Conservation (phyloP, 2,888 invertebrate species). For the Eurois occulta region DNA sequence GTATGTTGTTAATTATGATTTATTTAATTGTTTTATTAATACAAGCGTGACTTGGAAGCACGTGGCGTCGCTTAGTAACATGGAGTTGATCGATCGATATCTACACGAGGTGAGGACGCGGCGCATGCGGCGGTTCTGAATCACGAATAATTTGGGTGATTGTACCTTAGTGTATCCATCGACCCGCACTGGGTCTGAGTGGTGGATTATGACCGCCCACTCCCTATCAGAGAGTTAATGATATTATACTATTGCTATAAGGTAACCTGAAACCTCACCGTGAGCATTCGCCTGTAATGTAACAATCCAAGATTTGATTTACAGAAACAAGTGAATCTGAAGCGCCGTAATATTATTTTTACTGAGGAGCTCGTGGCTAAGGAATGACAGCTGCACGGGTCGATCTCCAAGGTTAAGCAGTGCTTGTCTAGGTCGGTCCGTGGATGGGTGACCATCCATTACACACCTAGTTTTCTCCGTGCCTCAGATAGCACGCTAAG, state of each 20-base stretch:
- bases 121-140: background rate
- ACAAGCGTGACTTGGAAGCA: slow-evolving; percentile 2
- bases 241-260: background rate
- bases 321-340: background rate
- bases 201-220: background rate
- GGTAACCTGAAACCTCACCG: background rate
- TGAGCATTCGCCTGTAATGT: background rate
- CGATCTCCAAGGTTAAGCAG: no score
- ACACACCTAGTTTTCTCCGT: background rate
- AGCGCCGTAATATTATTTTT: background rate
- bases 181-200: background rate
- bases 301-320: background rate
- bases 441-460: background rate
- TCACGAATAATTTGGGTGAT: background rate
- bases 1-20: slow-evolving; percentile 24
- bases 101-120: background rate
- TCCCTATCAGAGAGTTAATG: background rate
- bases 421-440: background rate
- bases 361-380: background rate
- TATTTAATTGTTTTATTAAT: slow-evolving; percentile 27
- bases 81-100: slow-evolving; percentile 24
- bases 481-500: background rate
- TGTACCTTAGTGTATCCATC: background rate
- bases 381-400: no score
- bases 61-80: slow-evolving; percentile 10